phyloP scores from a whole-genome alignment of 2,797 vertebrate genomes.

The Sebastes vulpes region DNA sequence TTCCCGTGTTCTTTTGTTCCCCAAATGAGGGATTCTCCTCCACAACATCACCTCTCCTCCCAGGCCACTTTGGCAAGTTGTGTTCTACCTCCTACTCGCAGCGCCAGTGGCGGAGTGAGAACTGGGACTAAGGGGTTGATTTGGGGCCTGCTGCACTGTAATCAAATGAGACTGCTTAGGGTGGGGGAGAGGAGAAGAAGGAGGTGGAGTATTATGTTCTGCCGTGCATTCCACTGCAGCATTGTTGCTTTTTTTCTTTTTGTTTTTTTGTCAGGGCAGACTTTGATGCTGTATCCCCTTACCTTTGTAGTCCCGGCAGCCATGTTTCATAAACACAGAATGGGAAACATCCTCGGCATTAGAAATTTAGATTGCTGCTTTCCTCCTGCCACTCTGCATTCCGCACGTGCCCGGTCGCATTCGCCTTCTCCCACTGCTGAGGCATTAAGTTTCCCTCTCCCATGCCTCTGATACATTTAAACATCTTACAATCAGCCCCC shows the following conservation, averaged over 20 bases:
- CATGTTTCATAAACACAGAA: conserved; percentile 88
- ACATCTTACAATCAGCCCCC: conserved; percentile 74
- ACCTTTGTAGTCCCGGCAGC: conserved; percentile 86
- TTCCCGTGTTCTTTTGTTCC: conserved; percentile 70
- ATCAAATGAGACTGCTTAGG: conserved; percentile 83
- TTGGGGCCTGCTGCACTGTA: conserved; percentile 77
- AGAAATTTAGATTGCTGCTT: conserved; percentile 85
- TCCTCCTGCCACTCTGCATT: conserved; percentile 79
- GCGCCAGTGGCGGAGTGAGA: conserved; percentile 57
- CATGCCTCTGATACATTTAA: conserved; percentile 80
- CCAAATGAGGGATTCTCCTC: conserved; percentile 68
- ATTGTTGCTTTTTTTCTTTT: conserved; percentile 82
- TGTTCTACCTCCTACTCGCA: conserved; percentile 72
- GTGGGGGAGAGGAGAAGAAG: conserved; percentile 62
- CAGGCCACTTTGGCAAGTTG: conserved; percentile 68
- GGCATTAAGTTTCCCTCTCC: conserved; percentile 80
- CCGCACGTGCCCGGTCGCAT: conserved; percentile 79
- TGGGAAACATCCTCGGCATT: conserved; percentile 87
- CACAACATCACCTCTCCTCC: conserved; percentile 55
- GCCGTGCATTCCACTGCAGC: conserved; percentile 79
- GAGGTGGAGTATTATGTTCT: conserved; percentile 81
- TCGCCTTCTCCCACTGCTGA: conserved; percentile 66
- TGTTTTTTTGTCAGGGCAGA: conserved; percentile 80
- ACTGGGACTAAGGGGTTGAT: conserved; percentile 71
- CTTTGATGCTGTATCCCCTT: conserved; percentile 88